Evolutionary conservation across 92 coral and sea anemone species (phyloP).

Genomic region (Galaxea fascicularis): DNA sequence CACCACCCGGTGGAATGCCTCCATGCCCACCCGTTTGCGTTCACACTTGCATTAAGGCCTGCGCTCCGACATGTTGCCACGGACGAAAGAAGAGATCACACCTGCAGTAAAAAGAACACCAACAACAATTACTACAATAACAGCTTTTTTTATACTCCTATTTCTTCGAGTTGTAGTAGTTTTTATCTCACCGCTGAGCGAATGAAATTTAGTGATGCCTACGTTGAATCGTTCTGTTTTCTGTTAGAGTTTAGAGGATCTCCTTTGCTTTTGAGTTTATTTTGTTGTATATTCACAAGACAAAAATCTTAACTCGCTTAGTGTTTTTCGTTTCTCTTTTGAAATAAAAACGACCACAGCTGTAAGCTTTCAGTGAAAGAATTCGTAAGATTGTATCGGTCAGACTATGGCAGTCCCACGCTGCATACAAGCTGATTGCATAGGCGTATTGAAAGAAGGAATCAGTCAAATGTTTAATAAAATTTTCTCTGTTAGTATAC

Average conservation of each 20-base stretch:
- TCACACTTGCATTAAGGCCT: conserved; percentile 99
- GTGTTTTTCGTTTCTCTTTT: conserved; percentile 49
- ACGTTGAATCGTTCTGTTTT: background rate
- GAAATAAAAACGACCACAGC: conserved; percentile 25
- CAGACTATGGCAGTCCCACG: background rate
- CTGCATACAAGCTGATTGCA: conserved; percentile 20
- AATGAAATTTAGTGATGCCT: conserved; percentile 18
- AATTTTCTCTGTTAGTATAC: conserved; percentile 51
- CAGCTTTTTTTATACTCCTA: conserved; percentile 75
- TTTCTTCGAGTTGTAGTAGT: conserved; percentile 54
- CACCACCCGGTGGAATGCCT: conserved; percentile 99
- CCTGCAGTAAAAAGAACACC: conserved; percentile 50
- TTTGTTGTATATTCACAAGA: conserved; percentile 43
- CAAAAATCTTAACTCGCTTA: conserved; percentile 31
- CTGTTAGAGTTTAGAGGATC: conserved; percentile 19
- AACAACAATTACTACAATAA: conserved; percentile 27
- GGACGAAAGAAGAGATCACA: conserved; percentile 91
- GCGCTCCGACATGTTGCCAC: conserved; percentile 94
- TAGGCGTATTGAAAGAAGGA: conserved; percentile 34
- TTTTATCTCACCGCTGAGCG: conserved; percentile 41
- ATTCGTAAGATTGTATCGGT: conserved; percentile 1
- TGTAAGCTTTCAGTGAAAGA: conserved; percentile 31
- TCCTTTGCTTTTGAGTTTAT: conserved; percentile 24
- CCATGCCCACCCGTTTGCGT: conserved; percentile 99
- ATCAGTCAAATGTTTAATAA: conserved; percentile 49